A percentile compares a stretch with the other conserved stretches of the same genome.
phyloP scores from a whole-genome alignment of 2,888 invertebrate genomes.

The Melolontha melolontha region DNA sequence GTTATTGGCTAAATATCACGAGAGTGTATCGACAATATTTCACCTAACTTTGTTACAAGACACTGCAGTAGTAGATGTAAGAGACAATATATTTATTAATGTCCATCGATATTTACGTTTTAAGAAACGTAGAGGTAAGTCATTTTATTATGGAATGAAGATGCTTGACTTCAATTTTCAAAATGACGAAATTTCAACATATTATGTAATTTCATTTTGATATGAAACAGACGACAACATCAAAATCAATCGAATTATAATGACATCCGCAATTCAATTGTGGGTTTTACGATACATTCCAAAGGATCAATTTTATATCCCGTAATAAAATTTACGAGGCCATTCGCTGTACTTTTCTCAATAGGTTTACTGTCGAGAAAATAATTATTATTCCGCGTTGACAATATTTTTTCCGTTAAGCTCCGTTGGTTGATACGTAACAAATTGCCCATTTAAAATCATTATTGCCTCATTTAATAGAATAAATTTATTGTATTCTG shows the following conservation, averaged over 20 bases:
- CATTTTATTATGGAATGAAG: too few species aligned
- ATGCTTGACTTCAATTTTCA: too few species aligned
- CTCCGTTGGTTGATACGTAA: background rate
- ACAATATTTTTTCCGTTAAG: background rate
- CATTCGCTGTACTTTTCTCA: slow-evolving; percentile 7
- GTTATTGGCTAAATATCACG: slow-evolving; percentile 11
- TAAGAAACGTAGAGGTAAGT: too few species aligned
- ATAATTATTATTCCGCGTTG: slow-evolving; percentile 16
- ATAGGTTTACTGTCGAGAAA: slow-evolving; percentile 16
- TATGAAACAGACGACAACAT: background rate
- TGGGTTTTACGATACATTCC: slow-evolving; percentile 27
- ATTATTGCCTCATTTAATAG: too few species aligned
- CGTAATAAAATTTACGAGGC: slow-evolving; percentile 29
- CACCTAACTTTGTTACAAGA: slow-evolving; percentile 11
- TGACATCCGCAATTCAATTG: slow-evolving; percentile 3
- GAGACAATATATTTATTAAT: background rate
- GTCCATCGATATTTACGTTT: too few species aligned
- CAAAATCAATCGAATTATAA: slow-evolving; percentile 30
- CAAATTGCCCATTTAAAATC: background rate
- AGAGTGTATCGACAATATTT: slow-evolving; percentile 6
- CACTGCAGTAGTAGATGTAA: slow-evolving; percentile 9
- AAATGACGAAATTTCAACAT: too few species aligned
- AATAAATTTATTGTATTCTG: too few species aligned
- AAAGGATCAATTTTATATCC: slow-evolving; percentile 30
- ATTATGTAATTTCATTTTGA: slow-evolving; percentile 5